Conservation (phyloP, 1,140 invertebrate species). For the Gyrodactylus bullatarudis region DNA sequence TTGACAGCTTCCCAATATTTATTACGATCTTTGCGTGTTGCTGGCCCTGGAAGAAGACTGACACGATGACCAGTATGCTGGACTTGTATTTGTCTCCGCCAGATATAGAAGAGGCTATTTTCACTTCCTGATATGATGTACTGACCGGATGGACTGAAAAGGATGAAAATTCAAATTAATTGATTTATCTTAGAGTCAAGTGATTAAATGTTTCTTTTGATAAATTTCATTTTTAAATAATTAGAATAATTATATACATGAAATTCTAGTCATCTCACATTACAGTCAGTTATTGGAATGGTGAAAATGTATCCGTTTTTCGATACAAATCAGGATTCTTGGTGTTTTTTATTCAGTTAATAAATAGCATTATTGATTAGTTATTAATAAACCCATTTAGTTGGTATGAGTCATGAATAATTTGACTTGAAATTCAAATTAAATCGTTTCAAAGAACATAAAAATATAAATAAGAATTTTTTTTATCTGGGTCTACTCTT, state of each 20-base stretch:
- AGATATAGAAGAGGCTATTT: conserved; percentile 83
- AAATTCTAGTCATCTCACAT: too few relatives aligned
- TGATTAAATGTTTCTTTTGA: background rate
- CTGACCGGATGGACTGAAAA: conserved; percentile 51
- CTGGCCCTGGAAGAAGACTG: background rate
- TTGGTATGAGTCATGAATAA: too few relatives aligned
- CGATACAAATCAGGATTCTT: too few relatives aligned
- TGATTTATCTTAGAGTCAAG: background rate
- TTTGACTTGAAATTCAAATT: too few relatives aligned
- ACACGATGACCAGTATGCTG: background rate
- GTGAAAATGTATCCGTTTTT: too few relatives aligned
- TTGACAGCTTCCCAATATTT: conserved; percentile 5
- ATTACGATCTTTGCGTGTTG: background rate
- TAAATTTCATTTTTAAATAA: background rate
- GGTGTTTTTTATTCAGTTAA: too few relatives aligned
- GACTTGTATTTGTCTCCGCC: conserved; percentile 32
- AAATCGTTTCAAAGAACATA: too few relatives aligned
- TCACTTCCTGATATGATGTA: conserved; percentile 88
- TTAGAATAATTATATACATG: background rate
- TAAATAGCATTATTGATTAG: too few relatives aligned
- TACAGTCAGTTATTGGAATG: too few relatives aligned
- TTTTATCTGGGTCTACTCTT: too few relatives aligned
- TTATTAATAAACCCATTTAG: too few relatives aligned
- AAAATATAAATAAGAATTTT: too few relatives aligned
- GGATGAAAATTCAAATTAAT: background rate